Conservation (phyloP, 2,888 invertebrate genomes). For the Acanthoscelides obtectus region DNA sequence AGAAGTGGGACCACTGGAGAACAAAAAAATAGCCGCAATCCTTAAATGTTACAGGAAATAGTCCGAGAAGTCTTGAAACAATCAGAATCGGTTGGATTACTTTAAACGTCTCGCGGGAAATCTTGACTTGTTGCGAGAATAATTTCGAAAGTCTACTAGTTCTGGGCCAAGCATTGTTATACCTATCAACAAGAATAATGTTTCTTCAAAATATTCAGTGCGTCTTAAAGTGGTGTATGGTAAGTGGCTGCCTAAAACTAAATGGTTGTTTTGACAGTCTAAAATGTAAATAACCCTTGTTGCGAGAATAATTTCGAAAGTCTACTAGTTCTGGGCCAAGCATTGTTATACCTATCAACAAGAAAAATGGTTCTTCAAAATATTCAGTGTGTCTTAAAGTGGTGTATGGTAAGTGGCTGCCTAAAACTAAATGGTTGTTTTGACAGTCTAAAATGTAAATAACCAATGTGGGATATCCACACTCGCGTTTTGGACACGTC, state of each 20-base stretch:
- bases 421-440: too few species aligned
- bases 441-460: too few species aligned
- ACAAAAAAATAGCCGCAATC: not conserved
- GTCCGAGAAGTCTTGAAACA: not conserved
- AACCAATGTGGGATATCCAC: too few species aligned
- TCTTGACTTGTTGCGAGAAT: not conserved
- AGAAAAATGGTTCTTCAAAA: too few species aligned
- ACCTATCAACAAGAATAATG: not conserved
- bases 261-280: too few species aligned
- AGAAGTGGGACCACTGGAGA: not conserved
- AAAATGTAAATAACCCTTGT: too few species aligned
- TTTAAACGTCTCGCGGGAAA: not conserved
- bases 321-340: not conserved
- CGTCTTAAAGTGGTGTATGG: too few species aligned
- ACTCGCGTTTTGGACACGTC: too few species aligned
- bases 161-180: not conserved
- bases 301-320: not conserved
- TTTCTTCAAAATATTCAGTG: too few species aligned
- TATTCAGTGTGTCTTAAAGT: too few species aligned
- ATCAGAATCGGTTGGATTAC: not conserved
- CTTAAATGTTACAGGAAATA: not conserved
- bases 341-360: not conserved
- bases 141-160: not conserved
- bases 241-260: too few species aligned
- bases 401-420: too few species aligned